Evolutionary conservation across 2,888 invertebrate genomes (phyloP).

Genomic region (Troglohyphantes excavatus): DNA sequence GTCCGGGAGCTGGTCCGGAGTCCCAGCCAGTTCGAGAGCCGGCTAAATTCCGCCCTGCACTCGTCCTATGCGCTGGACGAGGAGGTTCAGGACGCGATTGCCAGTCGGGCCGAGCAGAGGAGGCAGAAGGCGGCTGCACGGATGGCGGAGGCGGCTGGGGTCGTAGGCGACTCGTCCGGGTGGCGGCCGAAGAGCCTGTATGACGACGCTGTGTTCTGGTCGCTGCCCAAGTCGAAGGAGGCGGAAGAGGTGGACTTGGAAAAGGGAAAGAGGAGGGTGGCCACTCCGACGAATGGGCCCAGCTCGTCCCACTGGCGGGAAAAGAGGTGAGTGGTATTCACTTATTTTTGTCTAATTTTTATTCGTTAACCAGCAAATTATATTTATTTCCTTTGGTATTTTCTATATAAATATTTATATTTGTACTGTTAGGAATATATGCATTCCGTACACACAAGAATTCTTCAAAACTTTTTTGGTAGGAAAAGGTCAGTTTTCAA

Average conservation of each 20-base stretch:
- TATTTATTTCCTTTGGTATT: too few species aligned
- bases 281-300: conserved; percentile 59
- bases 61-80: conserved; percentile 59
- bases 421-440: too few species aligned
- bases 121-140: background rate
- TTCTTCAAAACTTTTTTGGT: too few species aligned
- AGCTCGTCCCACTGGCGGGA: conserved; percentile 52
- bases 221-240: conserved; percentile 35
- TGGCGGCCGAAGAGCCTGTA: conserved; percentile 34
- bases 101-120: conserved; percentile 22
- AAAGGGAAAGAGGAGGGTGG: conserved; percentile 27
- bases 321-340: too few species aligned
- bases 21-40: conserved; percentile 36
- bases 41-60: conserved; percentile 21
- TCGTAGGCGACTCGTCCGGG: background rate
- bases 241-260: conserved; percentile 14
- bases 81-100: conserved; percentile 59
- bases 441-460: too few species aligned
- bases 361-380: too few species aligned
- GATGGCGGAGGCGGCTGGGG: background rate
- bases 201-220: conserved; percentile 61
- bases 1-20: background rate
- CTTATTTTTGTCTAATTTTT: too few species aligned
- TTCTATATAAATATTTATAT: too few species aligned
- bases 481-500: too few species aligned